phyloP scores from a whole-genome alignment of 2,113 vertebrate genomes.

The cat (Felis catus) region F.catus_Fca126_mat1.0 CM031427.1:23037501-23038000 shows the following conservation, averaged over 20 bases:
- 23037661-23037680: too few relatives aligned
- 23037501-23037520: neutral
- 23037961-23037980: too few relatives aligned
- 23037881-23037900: too few relatives aligned
- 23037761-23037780: neutral
- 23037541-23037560: neutral
- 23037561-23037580: neutral
- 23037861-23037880: accelerated
- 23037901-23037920: too few relatives aligned
- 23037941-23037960: too few relatives aligned
- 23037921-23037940: too few relatives aligned
- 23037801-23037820: neutral
- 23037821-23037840: accelerated
- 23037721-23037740: too few relatives aligned
- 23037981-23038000: too few relatives aligned
- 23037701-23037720: too few relatives aligned
- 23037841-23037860: accelerated
- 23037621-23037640: neutral
- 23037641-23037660: too few relatives aligned
- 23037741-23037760: neutral
- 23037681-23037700: too few relatives aligned
- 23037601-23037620: neutral
- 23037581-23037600: neutral
- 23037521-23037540: neutral
- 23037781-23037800: neutral